phyloP scores from a whole-genome alignment of 2,888 invertebrate genomes.

The Zonitis immaculata region DNA sequence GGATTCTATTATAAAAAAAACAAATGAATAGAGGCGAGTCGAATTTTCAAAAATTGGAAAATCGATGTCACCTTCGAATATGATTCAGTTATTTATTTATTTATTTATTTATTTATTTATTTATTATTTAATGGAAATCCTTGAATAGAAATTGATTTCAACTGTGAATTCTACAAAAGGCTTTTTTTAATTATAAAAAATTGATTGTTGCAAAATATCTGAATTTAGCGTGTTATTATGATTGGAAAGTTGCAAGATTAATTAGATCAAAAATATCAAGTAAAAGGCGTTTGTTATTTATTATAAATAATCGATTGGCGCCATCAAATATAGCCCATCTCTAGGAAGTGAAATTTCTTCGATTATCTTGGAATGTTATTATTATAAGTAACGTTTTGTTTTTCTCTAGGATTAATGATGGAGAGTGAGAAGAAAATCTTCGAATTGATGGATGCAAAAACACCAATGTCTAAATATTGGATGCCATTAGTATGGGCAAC shows the following conservation, averaged over 20 bases:
- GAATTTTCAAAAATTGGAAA: neutral
- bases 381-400: neutral
- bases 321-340: constrained; percentile 10
- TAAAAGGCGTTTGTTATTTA: constrained; percentile 12
- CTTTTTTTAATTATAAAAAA: neutral
- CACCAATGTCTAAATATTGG: constrained; percentile 90
- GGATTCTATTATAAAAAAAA: neutral
- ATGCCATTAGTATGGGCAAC: constrained; percentile 93
- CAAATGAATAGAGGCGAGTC: neutral
- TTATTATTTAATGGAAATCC: too few species aligned
- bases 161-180: neutral
- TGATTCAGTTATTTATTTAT: too few species aligned
- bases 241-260: constrained; percentile 11
- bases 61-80: neutral
- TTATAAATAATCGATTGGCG: neutral
- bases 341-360: constrained; percentile 12
- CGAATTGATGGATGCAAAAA: constrained; percentile 83
- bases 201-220: too few species aligned
- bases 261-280: constrained; percentile 11
- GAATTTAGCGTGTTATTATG: neutral
- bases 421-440: constrained; percentile 89
- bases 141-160: neutral
- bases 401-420: constrained; percentile 67
- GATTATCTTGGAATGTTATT: neutral
- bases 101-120: too few species aligned